These are phyloP conservation scores for mouse (Mus musculus) DNA, from an alignment of 2,113 vertebrate species.

Conservation along the genomic window DNA sequence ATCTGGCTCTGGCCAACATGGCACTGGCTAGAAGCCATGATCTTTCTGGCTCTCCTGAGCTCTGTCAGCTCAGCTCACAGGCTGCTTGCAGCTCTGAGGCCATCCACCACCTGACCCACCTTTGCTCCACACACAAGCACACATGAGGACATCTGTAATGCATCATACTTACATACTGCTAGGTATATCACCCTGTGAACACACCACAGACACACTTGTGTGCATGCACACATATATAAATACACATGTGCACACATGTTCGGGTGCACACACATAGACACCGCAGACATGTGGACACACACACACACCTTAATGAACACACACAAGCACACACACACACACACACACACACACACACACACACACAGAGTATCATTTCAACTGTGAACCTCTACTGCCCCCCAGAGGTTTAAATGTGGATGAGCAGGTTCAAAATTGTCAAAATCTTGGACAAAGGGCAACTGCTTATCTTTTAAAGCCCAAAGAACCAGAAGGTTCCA, in stretches of 20 bases:
- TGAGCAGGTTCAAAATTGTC: not conserved
- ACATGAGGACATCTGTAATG: no score
- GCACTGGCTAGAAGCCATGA: not conserved
- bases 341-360: not conserved
- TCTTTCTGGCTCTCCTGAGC: not conserved
- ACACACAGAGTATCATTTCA: not conserved
- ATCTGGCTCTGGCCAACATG: no score
- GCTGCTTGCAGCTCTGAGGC: not conserved
- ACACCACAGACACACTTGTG: not conserved
- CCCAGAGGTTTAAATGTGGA: conserved; percentile 10
- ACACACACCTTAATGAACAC: not conserved
- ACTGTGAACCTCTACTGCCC: conserved; percentile 46
- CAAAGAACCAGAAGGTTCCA: not conserved
- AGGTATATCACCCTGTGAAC: not conserved
- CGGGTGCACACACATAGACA: not conserved
- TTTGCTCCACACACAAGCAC: not conserved
- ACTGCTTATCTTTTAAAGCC: not conserved
- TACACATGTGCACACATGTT: no score
- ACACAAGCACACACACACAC: not conserved
- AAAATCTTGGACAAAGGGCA: not conserved
- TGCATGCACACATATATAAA: no score
- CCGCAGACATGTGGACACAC: not conserved
- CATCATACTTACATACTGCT: not conserved
- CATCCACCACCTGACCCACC: no score
- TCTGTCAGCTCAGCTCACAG: not conserved